phyloP scores from a whole-genome alignment of 1,140 invertebrate genomes.

The Popillia japonica region DNA sequence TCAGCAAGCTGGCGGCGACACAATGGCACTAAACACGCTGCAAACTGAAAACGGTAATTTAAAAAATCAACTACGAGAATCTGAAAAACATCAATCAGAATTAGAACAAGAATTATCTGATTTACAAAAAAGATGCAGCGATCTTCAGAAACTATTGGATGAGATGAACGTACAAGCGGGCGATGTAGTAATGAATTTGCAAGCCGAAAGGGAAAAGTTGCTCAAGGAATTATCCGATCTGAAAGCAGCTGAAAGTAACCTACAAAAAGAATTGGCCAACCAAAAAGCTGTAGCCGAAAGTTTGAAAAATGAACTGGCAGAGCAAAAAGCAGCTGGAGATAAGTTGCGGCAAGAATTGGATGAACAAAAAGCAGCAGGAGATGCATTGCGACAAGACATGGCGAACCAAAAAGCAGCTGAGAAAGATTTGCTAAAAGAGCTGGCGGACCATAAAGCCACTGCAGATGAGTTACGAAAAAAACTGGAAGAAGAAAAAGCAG shows the following conservation, averaged over 20 bases:
- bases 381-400: slow-evolving; percentile 12
- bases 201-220: slow-evolving; percentile 7
- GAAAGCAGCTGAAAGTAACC: neutral
- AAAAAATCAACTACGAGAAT: neutral
- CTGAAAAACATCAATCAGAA: neutral
- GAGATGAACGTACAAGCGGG: neutral
- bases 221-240: neutral
- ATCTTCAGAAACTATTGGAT: neutral
- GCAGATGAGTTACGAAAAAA: neutral
- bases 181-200: neutral
- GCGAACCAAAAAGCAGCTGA: slow-evolving; percentile 25
- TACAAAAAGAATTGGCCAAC: slow-evolving; percentile 37
- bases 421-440: neutral
- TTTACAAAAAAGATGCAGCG: neutral
- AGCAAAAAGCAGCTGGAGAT: neutral
- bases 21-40: neutral
- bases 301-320: neutral
- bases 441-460: neutral
- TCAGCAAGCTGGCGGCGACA: neutral
- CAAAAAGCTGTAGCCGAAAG: neutral
- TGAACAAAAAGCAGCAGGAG: neutral
- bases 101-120: neutral
- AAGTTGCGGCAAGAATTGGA: neutral
- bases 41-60: neutral
- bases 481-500: neutral